phyloP scores from a whole-genome alignment of 2,888 invertebrate species.

The Pediacus dermestoides region DNA sequence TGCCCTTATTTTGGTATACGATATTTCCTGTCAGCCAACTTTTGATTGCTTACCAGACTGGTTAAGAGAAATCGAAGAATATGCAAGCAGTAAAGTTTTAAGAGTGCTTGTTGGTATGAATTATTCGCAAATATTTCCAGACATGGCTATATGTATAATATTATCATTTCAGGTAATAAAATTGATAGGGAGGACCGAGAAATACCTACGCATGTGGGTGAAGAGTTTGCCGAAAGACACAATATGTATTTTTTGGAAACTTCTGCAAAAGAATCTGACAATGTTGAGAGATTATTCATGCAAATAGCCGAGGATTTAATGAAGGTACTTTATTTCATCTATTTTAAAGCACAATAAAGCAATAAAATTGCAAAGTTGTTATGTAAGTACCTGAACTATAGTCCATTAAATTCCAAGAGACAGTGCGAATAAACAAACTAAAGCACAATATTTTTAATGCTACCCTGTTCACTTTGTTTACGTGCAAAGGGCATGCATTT shows the following conservation, averaged over 20 bases:
- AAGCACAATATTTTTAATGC: no score
- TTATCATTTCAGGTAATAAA: slow-evolving; percentile 74
- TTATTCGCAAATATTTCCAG: slow-evolving; percentile 40
- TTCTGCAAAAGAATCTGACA: slow-evolving; percentile 96
- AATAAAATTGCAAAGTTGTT: no score
- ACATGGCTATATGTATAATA: neutral
- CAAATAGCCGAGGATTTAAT: slow-evolving; percentile 92
- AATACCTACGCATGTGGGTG: slow-evolving; percentile 91
- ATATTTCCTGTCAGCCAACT: slow-evolving; percentile 95
- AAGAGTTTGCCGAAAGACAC: slow-evolving; percentile 92
- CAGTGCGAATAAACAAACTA: no score
- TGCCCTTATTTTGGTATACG: slow-evolving; percentile 94
- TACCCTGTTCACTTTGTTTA: no score
- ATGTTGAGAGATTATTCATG: slow-evolving; percentile 94
- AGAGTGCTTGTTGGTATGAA: slow-evolving; percentile 91
- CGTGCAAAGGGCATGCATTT: no score
- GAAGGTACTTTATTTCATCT: slow-evolving; percentile 61
- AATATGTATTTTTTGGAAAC: slow-evolving; percentile 98
- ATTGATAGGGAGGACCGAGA: slow-evolving; percentile 95
- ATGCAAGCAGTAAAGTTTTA: slow-evolving; percentile 91
- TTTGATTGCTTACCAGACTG: slow-evolving; percentile 97
- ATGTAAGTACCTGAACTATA: no score
- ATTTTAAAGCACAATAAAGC: no score
- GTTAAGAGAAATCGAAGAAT: slow-evolving; percentile 96
- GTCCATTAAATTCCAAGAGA: no score